Evolutionary conservation across 2,888 invertebrate species (phyloP), one percentile per base, ranked within the genome.

Genomic region (Steromphala cineraria): DNA sequence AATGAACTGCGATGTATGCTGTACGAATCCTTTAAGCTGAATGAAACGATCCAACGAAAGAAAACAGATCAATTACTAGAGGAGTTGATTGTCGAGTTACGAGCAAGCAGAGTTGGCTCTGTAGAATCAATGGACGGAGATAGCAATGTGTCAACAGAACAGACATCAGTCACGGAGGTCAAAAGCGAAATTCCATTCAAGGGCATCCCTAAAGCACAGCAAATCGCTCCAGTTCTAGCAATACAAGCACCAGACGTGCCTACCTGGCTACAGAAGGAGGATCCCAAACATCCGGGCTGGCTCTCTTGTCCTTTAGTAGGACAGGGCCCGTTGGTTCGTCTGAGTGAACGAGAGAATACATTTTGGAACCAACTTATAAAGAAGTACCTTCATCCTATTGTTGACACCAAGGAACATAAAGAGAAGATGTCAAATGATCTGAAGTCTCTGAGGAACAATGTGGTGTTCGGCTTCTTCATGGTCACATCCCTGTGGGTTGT

Each of bases 401-500:
- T 97, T 91, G 97, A 97, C 90, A 97, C 99, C 94, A 97, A 97
- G 91, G 96, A 96, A 80, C 89, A 90, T 71, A 88, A 89, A 76
- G 86, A 87, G n/a, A 88, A 88, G 67, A 87, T 91, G 0, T 82
- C 84, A 21, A 75, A 80, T 7, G 89, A 90, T 75, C 81, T 91
- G 67, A 88, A 87, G 75, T 84, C 86, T 36, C 83, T 91, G 52
- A 83, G 91, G 55, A 90, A 90, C 78, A 90, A 88, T 76, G 89
- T 89, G 8, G 89, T 90, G 7, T 90, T 90, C 80, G 90, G 88
- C 7, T 90, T 90, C 78, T 89, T 99, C 95, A 99, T 99, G 98
- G 94, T 98, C 94, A 99, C 99, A 95, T 97, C 98, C 88, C 96
- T 99, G 92, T 99, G 99, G 96, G 98, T 99, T 92, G 96, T 99